phyloP scores from a whole-genome alignment of 2,113 vertebrate genomes.

The Catagonus wagneri region DNA sequence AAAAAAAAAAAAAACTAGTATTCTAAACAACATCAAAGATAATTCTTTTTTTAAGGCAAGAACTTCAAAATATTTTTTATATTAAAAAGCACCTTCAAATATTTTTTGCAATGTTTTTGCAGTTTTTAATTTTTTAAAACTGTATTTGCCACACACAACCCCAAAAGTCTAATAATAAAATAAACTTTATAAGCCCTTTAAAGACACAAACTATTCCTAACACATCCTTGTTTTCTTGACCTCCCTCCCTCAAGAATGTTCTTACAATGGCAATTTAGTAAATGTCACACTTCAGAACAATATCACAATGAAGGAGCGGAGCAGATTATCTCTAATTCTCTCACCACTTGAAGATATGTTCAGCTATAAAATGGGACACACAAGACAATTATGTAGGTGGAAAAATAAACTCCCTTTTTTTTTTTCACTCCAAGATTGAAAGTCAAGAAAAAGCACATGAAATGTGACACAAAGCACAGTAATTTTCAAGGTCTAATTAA shows the following conservation, averaged over 20 bases:
- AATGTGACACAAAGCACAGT: neutral
- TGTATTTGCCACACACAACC: neutral
- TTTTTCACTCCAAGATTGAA: neutral
- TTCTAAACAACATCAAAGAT: conserved; percentile 29
- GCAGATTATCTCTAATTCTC: neutral
- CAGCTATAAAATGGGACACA: conserved; percentile 10
- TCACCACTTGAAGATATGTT: neutral
- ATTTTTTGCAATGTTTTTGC: neutral
- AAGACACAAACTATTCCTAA: neutral
- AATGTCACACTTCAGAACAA: neutral
- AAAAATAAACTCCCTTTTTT: conserved; percentile 13
- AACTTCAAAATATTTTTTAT: conserved; percentile 43
- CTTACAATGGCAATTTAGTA: neutral
- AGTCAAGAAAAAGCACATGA: conserved; percentile 33
- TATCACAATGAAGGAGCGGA: neutral
- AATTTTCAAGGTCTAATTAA: conserved; percentile 49
- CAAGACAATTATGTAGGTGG: neutral
- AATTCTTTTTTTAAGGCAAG: conserved; percentile 22
- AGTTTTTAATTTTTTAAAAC: conserved; percentile 35
- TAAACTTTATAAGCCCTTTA: neutral
- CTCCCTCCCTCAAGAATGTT: neutral
- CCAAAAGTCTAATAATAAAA: conserved; percentile 31
- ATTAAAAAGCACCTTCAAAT: conserved; percentile 21
- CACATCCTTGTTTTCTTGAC: neutral
- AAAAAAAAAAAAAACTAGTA: neutral